phyloP scores from a whole-genome alignment of 2,797 vertebrate species.

The Bradypus variegatus region DNA sequence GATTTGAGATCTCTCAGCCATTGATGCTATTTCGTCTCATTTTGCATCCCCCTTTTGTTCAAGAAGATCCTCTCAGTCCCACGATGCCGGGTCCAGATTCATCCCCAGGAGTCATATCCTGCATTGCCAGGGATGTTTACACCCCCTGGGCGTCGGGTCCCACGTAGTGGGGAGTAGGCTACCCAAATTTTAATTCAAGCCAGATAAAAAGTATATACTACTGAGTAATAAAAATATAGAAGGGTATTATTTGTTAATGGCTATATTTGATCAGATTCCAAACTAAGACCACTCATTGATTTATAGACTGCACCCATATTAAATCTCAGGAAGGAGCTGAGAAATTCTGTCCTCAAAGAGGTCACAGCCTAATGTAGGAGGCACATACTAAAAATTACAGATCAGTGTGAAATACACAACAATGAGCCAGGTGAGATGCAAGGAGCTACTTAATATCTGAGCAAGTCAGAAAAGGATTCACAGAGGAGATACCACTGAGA shows the following conservation, averaged over 20 bases:
- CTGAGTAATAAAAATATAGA: not conserved
- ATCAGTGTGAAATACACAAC: not conserved
- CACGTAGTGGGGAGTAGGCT: no score
- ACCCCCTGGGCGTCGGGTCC: no score
- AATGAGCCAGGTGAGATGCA: not conserved
- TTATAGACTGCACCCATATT: not conserved
- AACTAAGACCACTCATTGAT: not conserved
- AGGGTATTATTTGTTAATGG: not conserved
- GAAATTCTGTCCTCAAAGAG: not conserved
- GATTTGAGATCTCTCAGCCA: no score
- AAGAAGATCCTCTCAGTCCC: no score
- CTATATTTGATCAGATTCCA: not conserved
- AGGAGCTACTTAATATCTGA: not conserved
- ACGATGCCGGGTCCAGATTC: no score
- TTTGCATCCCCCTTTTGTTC: no score
- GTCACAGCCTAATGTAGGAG: not conserved
- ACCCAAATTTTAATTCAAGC: not conserved
- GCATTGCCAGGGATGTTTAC: no score
- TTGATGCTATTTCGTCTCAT: no score
- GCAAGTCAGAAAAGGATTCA: not conserved
- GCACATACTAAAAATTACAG: not conserved
- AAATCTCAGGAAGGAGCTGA: not conserved
- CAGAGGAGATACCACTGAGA: not conserved
- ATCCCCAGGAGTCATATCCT: no score
- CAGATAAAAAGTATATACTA: not conserved